Base-by-base conservation (phyloP, 2,888 invertebrate species). In the Callyntrura guangdongensis region DNA sequence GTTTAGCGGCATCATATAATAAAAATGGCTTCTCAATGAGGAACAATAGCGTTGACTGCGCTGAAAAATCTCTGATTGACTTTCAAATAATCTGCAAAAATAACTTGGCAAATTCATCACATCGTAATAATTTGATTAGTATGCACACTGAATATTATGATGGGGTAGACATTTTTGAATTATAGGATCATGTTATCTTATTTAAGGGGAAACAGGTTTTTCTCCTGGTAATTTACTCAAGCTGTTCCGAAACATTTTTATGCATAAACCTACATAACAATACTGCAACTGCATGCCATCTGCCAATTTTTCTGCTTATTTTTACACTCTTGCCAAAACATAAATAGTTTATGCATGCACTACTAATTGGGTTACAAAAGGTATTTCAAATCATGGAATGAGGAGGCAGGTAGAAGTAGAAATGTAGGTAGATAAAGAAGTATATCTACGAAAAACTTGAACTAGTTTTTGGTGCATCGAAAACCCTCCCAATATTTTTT, bases 161-260 rank as follows among this genome's bases (percentile, higher is more conserved):
- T 36, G 36, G 6, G 36, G 36, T 6, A 36, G 36, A 36, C 36
- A 36, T 36, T 36, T 36, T 36, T 36, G 36, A 36, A 36, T 36
- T 36, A 36, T 36, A 36, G 36, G 36, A 36, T 36, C 36, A 36
- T 27, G 6, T 64, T 27, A 64, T 64, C 64, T 64, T 64, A 64
- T 64, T 64, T 14, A 25, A 64, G 6, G 25, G 6, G 11, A 69
- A 69, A 69, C 69, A 69, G 69, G 69, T 69, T 69, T 69, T 27
- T 27, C 25, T 12, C 61, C 20, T 36, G 36, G 6, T 36, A 36
- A 36, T 36, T 36, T 36, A 36, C 36, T 36, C 36, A n/a, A n/a
- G n/a, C n/a, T n/a, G n/a, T 36, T 36, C 3, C 36, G 22, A 61
- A 22, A 20, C 14, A 61, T 61, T n/a, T 20, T 61, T 61, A 61